Conservation (phyloP, 2,888 invertebrate genomes). For the Zygaena filipendulae region DNA sequence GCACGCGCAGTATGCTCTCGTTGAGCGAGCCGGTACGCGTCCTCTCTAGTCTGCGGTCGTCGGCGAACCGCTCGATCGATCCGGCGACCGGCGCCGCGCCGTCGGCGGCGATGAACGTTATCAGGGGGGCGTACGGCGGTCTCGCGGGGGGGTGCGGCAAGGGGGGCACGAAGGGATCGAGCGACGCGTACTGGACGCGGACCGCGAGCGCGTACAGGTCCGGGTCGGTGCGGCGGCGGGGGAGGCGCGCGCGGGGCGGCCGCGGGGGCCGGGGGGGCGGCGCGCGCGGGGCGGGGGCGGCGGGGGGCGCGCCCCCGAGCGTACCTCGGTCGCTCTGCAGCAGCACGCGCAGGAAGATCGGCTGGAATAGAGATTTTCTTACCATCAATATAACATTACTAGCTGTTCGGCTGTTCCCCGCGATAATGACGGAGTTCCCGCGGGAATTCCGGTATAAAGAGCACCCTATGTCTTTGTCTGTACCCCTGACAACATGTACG, state of each 20-base stretch:
- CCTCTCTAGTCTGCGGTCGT: conserved; percentile 26
- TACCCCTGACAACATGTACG: too few species aligned
- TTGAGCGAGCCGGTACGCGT: conserved; percentile 43
- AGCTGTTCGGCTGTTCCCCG: conserved; percentile 10
- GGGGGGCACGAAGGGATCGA: conserved; percentile 17
- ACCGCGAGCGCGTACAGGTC: conserved; percentile 30
- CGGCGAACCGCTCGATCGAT: conserved; percentile 21
- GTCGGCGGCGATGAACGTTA: too few species aligned
- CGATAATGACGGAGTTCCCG: too few species aligned
- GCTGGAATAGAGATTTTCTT: conserved; percentile 67
- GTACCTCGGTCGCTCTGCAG: conserved; percentile 83
- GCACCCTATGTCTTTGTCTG: too few species aligned
- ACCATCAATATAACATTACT: too few species aligned
- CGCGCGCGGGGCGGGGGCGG: conserved; percentile 21
- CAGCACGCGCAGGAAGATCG: conserved; percentile 79
- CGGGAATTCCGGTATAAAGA: too few species aligned
- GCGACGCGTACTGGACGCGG: conserved; percentile 23
- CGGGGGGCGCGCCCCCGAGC: conserved; percentile 56
- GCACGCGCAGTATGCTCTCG: conserved; percentile 40
- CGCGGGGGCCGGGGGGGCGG: conserved; percentile 17
- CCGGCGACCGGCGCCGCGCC: too few species aligned
- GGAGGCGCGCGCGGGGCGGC: conserved; percentile 23
- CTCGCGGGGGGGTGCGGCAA: conserved; percentile 23
- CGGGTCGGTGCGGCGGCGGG: conserved; percentile 35
- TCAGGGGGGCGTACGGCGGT: too few species aligned